Evolutionary conservation across 2,113 vertebrate genomes (phyloP).

Genomic region (Anguilla rostrata): DNA sequence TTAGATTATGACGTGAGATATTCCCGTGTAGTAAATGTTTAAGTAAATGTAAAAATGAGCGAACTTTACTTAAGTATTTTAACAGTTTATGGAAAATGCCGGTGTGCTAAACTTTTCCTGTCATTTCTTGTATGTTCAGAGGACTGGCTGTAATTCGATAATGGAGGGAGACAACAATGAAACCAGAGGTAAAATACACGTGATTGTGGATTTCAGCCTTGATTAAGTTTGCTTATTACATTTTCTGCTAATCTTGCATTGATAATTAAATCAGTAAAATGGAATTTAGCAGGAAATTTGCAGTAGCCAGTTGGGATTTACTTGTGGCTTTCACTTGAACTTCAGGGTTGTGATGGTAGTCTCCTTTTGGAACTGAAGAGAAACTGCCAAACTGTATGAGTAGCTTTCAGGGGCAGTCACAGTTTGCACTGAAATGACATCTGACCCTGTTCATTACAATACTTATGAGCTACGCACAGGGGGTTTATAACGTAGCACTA

Average conservation of each 20-base stretch:
- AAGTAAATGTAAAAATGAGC: neutral
- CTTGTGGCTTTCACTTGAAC: neutral
- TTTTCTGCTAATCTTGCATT: slow-evolving; percentile 11
- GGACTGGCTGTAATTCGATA: slow-evolving; percentile 27
- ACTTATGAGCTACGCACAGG: neutral
- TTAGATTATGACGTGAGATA: too few species aligned
- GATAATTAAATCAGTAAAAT: neutral
- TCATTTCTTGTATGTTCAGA: slow-evolving; percentile 28
- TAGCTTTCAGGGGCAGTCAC: neutral
- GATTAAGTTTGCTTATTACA: neutral
- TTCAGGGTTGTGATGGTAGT: neutral
- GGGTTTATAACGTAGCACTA: neutral
- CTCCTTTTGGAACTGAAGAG: neutral
- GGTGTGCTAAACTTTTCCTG: neutral
- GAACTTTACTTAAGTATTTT: neutral
- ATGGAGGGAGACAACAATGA: slow-evolving; percentile 49
- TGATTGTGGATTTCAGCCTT: neutral
- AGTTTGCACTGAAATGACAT: neutral
- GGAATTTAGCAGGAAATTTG: neutral
- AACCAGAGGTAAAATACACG: slow-evolving; percentile 47
- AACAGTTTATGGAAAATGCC: neutral
- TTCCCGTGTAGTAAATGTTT: too few species aligned
- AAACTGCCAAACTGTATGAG: neutral
- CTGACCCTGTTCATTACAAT: neutral
- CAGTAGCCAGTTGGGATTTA: neutral